These are phyloP conservation scores for Scaptodrosophila lebanonensis DNA, from an alignment of 1,140 invertebrate genomes.

Conservation along the genomic window DNA sequence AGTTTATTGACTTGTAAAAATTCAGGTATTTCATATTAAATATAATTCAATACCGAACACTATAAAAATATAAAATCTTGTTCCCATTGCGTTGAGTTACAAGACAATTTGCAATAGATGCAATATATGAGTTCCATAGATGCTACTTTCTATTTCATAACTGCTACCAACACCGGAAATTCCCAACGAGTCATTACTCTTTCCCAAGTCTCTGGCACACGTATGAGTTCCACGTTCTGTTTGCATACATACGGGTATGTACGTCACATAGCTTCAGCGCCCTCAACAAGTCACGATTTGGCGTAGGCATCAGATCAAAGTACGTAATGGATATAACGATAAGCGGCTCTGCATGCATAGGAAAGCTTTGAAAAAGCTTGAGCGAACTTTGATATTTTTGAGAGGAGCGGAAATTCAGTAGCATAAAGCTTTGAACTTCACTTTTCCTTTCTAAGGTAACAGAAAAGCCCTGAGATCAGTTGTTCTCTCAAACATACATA, in stretches of 20 bases:
- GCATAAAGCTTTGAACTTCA: constrained; percentile 33
- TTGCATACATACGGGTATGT: not conserved
- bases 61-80: too few relatives aligned
- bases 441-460: constrained; percentile 52
- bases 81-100: too few relatives aligned
- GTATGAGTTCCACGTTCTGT: constrained; percentile 17
- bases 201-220: constrained; percentile 38
- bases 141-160: too few relatives aligned
- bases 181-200: constrained; percentile 48
- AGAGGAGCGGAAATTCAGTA: too few relatives aligned
- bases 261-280: constrained; percentile 12
- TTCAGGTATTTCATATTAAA: too few relatives aligned
- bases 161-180: constrained; percentile 26
- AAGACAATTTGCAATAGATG: too few relatives aligned
- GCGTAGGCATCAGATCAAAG: constrained; percentile 22
- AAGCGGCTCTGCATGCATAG: too few relatives aligned
- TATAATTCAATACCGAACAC: too few relatives aligned
- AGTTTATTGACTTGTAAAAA: too few relatives aligned
- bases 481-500: too few relatives aligned
- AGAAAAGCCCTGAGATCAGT: too few relatives aligned
- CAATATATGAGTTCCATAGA: too few relatives aligned
- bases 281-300: constrained; percentile 41
- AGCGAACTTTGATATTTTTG: constrained; percentile 3
- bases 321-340: constrained; percentile 13
- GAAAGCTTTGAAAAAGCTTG: not conserved